These are phyloP conservation scores for Eristalis arbustorum DNA, from an alignment of 2,888 invertebrate species.

Conservation along the genomic window DNA sequence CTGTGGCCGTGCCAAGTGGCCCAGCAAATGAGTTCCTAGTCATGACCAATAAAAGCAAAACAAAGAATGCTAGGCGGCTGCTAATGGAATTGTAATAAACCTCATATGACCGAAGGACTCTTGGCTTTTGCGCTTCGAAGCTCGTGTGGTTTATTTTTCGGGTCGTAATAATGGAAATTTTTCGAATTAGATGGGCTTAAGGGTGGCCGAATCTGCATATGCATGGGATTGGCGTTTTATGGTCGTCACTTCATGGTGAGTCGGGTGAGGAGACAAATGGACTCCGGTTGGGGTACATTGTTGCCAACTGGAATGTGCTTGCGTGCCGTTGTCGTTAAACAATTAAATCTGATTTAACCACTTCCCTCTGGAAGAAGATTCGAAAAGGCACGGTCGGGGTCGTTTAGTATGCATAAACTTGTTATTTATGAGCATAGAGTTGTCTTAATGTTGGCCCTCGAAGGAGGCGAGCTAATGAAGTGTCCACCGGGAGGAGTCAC, in stretches of 20 bases:
- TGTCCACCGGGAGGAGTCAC: not conserved
- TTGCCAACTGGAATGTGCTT: conserved; percentile 14
- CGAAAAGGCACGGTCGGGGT: conserved; percentile 10
- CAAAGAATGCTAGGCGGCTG: conserved; percentile 21
- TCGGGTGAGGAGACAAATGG: not conserved
- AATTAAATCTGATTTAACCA: conserved; percentile 41
- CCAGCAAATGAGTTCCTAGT: conserved; percentile 43
- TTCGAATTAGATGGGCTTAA: conserved; percentile 22
- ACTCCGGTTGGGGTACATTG: conserved; percentile 26
- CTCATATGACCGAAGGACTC: conserved; percentile 15
- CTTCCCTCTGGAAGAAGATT: not conserved
- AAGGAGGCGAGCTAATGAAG: not conserved
- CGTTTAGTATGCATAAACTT: not conserved
- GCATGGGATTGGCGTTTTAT: conserved; percentile 32
- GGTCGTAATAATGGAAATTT: conserved; percentile 9
- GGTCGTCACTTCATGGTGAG: not conserved
- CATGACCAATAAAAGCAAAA: conserved; percentile 24
- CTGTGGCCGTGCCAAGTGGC: conserved; percentile 4
- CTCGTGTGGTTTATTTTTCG: not conserved
- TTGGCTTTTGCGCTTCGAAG: not conserved
- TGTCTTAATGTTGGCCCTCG: not conserved
- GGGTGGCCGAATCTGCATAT: conserved; percentile 13
- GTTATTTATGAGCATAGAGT: not conserved
- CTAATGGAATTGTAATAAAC: conserved; percentile 66
- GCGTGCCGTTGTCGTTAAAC: conserved; percentile 35